Base-by-base conservation (phyloP, 1,140 invertebrate species). In the Hypsibius dujardini region DNA sequence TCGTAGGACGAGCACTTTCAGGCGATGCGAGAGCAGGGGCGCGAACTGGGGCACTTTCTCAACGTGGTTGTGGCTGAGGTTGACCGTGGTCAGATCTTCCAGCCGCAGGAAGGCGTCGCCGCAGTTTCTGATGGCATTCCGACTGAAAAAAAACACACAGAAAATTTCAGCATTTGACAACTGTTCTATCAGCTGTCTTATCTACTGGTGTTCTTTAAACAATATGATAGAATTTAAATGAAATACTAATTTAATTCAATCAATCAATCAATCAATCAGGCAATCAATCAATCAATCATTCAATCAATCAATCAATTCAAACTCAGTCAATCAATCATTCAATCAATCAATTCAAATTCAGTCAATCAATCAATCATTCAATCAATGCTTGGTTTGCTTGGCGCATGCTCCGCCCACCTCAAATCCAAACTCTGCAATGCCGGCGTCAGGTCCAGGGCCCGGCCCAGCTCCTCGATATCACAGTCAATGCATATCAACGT, bases 401-500 rank as follows among this genome's bases (percentile, higher is more conserved):
- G 28, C 28, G 28, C 28, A 28, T 28, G 28, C 28, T 28, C 28
- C 28, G 3, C 62, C 45, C 42, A 67, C 62, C 62, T 67, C 3
- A 67, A 45, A 42, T 67, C 62, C 3, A 67, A 12, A 42, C 42
- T 67, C 12, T 12, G 42, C 12, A 67, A 42, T 7, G 12, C 7
- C 45, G 62, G 12, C 62, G 62, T 42, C 12, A 12, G 42, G 3
- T 67, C 62, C 62, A 67, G 42, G 3, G 62, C 12, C 7, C 3
- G 3, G 7, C 62, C 62, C 7, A 67, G 12, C 12, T 15, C 62
- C 7, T 67, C 62, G 12, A 67, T 12, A 15, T 67, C 62, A 45
- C 62, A 67, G 42, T 67, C 62, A 67, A 15, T 45, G 42, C 62
- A 67, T 15, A 67, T 45, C 3, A 67, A 42, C 42, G 62, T 67